Evolutionary conservation across 92 coral and sea anemone species (phyloP), one percentile per base, ranked within the genome.

Genomic region (Plumapathes pennacea): DNA sequence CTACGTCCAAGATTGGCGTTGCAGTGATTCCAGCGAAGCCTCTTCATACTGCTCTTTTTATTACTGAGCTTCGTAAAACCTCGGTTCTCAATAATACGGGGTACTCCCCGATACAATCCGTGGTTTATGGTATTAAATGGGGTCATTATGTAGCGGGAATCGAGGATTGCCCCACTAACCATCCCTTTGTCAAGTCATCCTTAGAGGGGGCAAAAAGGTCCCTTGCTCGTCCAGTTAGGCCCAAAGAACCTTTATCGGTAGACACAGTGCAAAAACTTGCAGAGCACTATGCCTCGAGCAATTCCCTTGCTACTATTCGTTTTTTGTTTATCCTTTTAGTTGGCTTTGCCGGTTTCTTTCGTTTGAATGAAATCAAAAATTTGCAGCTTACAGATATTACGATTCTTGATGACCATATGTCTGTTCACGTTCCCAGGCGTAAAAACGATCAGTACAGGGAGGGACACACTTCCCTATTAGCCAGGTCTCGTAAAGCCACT

Each of bases 371-470:
- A n/a, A n/a, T n/a, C n/a, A n/a, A n/a, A n/a, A n/a, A n/a, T n/a
- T n/a, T n/a, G n/a, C n/a, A n/a, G n/a, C n/a, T 50, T 70, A 76
- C 38, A 61, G 80, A 78, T 45, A 30, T 70, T 14, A 15, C 25
- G 23, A 33, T 78, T 11, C 26, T 47, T 25, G 28, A 18, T 4
- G 79, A 62, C 39, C 50, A 47, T 15, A 79, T 71, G 74, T 36
- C 63, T 14, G 28, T 77, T 40, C 34, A 23, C 32, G 44, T 68
- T 15, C 40, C 62, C 9, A 68, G 43, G 49, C 56, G 85, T 2
- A 78, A 78, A 37, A 78, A 69, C 60, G 85, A 78, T 54, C 78
- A 78, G 50, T 69, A 50, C n/a, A n/a, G n/a, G n/a, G n/a, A n/a
- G n/a, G n/a, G n/a, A n/a, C n/a, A n/a, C n/a, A n/a, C n/a, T 60